Percentiles rank a stretch among this genome's conserved stretches.
Conservation (phyloP, 1,140 invertebrate genomes). For the Drosophila ercepeae region DNA sequence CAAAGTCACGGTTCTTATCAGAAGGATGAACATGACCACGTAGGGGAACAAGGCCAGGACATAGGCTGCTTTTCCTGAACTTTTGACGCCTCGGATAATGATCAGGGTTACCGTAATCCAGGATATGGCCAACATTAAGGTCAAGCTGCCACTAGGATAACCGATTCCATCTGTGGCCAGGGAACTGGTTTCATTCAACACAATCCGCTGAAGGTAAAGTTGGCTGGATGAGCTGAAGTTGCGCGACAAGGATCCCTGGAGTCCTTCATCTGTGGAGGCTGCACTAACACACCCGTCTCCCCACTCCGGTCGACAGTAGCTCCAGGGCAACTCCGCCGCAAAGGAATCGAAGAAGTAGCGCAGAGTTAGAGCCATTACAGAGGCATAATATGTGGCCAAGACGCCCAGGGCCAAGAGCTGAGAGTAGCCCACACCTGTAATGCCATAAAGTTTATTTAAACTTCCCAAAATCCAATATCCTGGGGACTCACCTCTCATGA, state of each 20-base stretch:
- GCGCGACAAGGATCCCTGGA: background rate
- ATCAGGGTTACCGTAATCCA: constrained; percentile 87
- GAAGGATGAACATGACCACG: constrained; percentile 90
- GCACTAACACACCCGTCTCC: constrained; percentile 50
- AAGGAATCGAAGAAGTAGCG: constrained; percentile 89
- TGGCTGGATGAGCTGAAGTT: constrained; percentile 38
- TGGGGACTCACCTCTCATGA: constrained; percentile 86
- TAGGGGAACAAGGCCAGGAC: constrained; percentile 95
- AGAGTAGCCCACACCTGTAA: constrained; percentile 90
- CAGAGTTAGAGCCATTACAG: constrained; percentile 89
- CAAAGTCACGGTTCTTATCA: constrained; percentile 89
- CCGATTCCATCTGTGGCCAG: constrained; percentile 89
- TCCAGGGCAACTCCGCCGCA: constrained; percentile 86
- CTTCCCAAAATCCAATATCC: background rate
- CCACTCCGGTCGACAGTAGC: constrained; percentile 87
- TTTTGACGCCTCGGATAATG: constrained; percentile 90
- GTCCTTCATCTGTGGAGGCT: constrained; percentile 10
- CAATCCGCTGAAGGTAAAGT: constrained; percentile 85
- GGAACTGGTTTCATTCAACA: constrained; percentile 88
- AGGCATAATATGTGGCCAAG: constrained; percentile 90
- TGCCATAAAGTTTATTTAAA: background rate
- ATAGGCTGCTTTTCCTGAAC: constrained; percentile 91
- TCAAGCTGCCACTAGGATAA: constrained; percentile 89
- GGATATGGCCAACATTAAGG: constrained; percentile 87
- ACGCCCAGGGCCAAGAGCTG: constrained; percentile 89